Percentiles rank a stretch among this genome's conserved stretches.
Evolutionary conservation across 2,797 vertebrate genomes (phyloP).

Genomic region (Erethizon dorsatum): DNA sequence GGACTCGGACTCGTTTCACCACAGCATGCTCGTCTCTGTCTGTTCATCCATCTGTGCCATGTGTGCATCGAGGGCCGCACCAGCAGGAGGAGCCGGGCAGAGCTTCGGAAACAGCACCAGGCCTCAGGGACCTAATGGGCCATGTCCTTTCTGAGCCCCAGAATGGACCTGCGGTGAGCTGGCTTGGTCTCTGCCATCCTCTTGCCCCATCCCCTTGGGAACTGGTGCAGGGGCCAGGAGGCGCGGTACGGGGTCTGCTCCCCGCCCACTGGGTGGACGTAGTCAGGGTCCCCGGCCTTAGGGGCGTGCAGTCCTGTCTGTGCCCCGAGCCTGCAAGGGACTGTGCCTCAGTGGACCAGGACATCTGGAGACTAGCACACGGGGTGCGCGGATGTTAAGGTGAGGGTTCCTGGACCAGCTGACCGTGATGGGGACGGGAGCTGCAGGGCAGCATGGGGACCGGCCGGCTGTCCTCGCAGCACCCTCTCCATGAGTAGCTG

Average conservation of each 20-base stretch:
- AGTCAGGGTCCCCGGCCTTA: background rate
- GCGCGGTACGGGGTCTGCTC: background rate
- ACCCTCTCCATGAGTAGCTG: background rate
- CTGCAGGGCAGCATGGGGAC: too few species aligned
- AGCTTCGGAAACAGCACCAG: background rate
- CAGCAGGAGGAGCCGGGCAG: background rate
- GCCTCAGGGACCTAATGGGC: background rate
- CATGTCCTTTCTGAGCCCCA: background rate
- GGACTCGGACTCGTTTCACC: background rate
- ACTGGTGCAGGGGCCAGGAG: background rate
- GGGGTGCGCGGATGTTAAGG: fast-evolving
- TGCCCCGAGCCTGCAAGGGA: background rate
- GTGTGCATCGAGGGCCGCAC: too few species aligned
- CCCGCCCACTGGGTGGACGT: background rate
- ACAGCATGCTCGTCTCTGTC: background rate
- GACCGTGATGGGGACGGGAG: background rate
- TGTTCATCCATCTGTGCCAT: background rate
- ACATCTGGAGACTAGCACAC: background rate
- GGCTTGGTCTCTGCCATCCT: background rate
- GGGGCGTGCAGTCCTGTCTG: background rate
- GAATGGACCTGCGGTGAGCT: background rate
- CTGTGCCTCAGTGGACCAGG: background rate
- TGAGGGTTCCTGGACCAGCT: background rate
- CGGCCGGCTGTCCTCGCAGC: too few species aligned
- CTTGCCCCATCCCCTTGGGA: background rate